A percentile compares a stretch with the other conserved stretches of the same genome.
These are phyloP conservation scores for Pseudanteris insignis DNA, from an alignment of 2,888 invertebrate genomes.

Conservation along the genomic window DNA sequence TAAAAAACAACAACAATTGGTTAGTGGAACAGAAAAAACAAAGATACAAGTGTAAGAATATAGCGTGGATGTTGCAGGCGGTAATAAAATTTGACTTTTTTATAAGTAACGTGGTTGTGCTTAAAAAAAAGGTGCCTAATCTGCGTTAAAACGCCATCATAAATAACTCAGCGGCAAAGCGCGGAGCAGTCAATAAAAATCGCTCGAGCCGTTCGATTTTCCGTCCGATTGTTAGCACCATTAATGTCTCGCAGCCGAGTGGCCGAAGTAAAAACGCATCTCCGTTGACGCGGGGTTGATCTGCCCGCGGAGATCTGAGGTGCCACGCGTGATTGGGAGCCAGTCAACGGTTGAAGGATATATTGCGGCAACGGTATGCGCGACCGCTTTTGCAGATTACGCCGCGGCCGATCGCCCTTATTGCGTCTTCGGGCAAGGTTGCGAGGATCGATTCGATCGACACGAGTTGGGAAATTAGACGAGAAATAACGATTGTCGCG, in stretches of 20 bases:
- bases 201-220: constrained; percentile 40
- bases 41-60: background rate
- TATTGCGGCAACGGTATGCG: constrained; percentile 45
- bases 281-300: constrained; percentile 42
- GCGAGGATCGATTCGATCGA: constrained; percentile 24
- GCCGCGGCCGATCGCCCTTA: constrained; percentile 34
- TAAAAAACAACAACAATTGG: too few relatives aligned
- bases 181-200: constrained; percentile 28
- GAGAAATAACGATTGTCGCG: constrained; percentile 11
- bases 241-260: constrained; percentile 42
- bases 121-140: constrained; percentile 25
- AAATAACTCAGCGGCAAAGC: constrained; percentile 37
- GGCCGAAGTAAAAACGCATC: constrained; percentile 41
- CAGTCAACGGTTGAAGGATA: constrained; percentile 47
- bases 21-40: too few relatives aligned
- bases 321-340: constrained; percentile 45
- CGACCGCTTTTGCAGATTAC: constrained; percentile 40
- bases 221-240: constrained; percentile 45
- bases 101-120: too few relatives aligned
- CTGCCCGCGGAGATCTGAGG: constrained; percentile 41
- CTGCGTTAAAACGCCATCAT: constrained; percentile 35
- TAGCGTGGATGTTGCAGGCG: background rate
- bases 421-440: constrained; percentile 20
- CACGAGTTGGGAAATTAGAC: constrained; percentile 24
- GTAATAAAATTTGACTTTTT: too few relatives aligned